phyloP scores from a whole-genome alignment of 2,888 invertebrate species.

The Caenorhabditis angaria region DNA sequence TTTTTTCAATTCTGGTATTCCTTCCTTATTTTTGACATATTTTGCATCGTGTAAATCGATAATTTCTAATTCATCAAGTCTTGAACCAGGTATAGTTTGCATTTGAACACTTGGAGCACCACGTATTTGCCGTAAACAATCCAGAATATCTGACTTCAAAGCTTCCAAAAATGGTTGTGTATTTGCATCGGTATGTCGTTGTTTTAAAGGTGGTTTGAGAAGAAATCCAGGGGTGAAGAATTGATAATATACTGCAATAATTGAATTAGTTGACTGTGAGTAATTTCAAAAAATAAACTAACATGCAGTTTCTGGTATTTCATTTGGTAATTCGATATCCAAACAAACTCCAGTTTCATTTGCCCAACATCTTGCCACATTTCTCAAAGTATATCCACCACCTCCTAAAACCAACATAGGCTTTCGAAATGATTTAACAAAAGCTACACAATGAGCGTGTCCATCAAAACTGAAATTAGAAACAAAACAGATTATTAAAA shows the following conservation, averaged over 20 bases:
- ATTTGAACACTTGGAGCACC: constrained; percentile 90
- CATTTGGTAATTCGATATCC: constrained; percentile 91
- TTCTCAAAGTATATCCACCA: constrained; percentile 89
- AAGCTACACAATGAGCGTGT: constrained; percentile 87
- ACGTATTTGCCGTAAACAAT: constrained; percentile 39
- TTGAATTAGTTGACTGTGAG: background rate
- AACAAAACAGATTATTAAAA: background rate
- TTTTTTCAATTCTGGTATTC: too few relatives aligned
- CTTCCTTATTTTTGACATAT: background rate
- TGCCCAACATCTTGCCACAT: constrained; percentile 99
- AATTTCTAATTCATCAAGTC: constrained; percentile 23
- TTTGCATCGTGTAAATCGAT: constrained; percentile 25
- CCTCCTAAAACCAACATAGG: constrained; percentile 89
- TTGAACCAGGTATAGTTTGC: constrained; percentile 76
- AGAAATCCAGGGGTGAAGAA: constrained; percentile 29
- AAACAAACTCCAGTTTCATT: constrained; percentile 94
- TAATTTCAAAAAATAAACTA: constrained; percentile 2
- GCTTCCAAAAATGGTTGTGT: constrained; percentile 11
- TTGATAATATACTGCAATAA: constrained; percentile 26
- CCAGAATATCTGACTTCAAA: constrained; percentile 16
- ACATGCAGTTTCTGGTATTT: constrained; percentile 79
- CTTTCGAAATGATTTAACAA: constrained; percentile 89
- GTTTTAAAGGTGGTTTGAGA: constrained; percentile 9
- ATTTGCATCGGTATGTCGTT: constrained; percentile 12
- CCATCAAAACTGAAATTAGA: constrained; percentile 63